Conservation (phyloP, 2,113 vertebrate species). For the Cheilinus undulatus region DNA sequence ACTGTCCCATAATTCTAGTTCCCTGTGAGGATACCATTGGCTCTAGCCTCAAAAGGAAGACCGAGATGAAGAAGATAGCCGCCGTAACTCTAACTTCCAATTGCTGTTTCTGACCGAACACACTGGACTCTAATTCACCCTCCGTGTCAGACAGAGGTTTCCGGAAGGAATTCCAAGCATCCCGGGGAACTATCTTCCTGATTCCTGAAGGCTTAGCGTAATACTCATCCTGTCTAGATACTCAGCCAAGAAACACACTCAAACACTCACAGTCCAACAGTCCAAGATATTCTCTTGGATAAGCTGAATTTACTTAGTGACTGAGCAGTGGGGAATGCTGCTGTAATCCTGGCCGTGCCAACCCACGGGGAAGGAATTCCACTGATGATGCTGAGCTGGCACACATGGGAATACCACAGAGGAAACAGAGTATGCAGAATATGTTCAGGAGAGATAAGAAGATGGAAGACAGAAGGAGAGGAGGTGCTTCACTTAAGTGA, state of each 20-base stretch:
- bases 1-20: conserved; percentile 75
- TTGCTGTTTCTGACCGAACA: conserved; percentile 35
- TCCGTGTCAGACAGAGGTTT: conserved; percentile 74
- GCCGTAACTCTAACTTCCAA: conserved; percentile 58
- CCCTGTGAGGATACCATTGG: conserved; percentile 68
- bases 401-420: conserved; percentile 51
- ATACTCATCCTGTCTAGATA: conserved; percentile 69
- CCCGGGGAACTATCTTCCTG: conserved; percentile 69
- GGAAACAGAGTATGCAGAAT: conserved; percentile 38
- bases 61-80: conserved; percentile 38
- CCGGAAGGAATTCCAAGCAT: conserved; percentile 79
- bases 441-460: conserved; percentile 25
- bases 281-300: conserved; percentile 50
- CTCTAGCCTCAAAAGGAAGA: conserved; percentile 74
- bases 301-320: conserved; percentile 64
- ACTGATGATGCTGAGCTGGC: conserved; percentile 65
- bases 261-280: conserved; percentile 29
- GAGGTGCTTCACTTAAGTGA: conserved; percentile 23
- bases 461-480: conserved; percentile 12
- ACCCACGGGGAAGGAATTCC: conserved; percentile 57
- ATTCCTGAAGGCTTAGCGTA: conserved; percentile 74
- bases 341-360: conserved; percentile 49
- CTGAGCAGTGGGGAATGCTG: conserved; percentile 68
- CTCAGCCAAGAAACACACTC: conserved; percentile 64
- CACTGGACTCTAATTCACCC: conserved; percentile 64